These are phyloP conservation scores for Drosophila kuntzei DNA, from an alignment of 2,888 invertebrate species.

Conservation along the genomic window DNA sequence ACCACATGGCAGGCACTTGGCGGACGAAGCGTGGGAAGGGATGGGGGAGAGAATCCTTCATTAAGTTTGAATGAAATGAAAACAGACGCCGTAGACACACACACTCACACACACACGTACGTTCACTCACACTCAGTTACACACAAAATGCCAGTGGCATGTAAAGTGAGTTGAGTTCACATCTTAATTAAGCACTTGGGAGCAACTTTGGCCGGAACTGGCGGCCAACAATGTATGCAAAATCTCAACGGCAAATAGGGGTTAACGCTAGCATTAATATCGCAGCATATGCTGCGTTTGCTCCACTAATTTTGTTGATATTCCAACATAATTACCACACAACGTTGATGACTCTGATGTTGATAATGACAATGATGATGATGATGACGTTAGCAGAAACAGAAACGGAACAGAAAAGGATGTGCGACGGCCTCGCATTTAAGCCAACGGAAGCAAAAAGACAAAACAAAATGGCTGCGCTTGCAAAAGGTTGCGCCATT, in stretches of 20 bases:
- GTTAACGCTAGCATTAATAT: conserved; percentile 55
- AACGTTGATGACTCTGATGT: conserved; percentile 13
- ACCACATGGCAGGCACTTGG: conserved; percentile 46
- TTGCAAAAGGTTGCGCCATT: conserved; percentile 72
- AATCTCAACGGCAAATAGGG: conserved; percentile 67
- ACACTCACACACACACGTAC: conserved; percentile 14
- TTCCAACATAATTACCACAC: conserved; percentile 65
- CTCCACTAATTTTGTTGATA: conserved; percentile 70
- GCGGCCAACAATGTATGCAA: conserved; percentile 57
- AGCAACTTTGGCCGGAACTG: conserved; percentile 61
- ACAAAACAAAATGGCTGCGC: conserved; percentile 78
- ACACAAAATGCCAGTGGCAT: conserved; percentile 28
- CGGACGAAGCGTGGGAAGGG: conserved; percentile 15
- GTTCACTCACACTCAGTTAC: conserved; percentile 1
- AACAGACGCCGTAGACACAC: conserved; percentile 38
- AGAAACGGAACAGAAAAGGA: conserved; percentile 51
- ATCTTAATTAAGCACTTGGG: conserved; percentile 78
- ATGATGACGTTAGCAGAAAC: conserved; percentile 28
- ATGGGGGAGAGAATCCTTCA: conserved; percentile 66
- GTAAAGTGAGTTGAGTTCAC: conserved; percentile 56
- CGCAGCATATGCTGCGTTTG: conserved; percentile 55
- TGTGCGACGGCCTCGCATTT: conserved; percentile 69
- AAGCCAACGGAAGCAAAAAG: conserved; percentile 75
- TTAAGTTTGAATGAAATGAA: conserved; percentile 81
- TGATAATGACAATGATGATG: conserved; percentile 23